Evolutionary conservation across 2,113 vertebrate species (phyloP).

Genomic region (Eptatretus burgeri): DNA sequence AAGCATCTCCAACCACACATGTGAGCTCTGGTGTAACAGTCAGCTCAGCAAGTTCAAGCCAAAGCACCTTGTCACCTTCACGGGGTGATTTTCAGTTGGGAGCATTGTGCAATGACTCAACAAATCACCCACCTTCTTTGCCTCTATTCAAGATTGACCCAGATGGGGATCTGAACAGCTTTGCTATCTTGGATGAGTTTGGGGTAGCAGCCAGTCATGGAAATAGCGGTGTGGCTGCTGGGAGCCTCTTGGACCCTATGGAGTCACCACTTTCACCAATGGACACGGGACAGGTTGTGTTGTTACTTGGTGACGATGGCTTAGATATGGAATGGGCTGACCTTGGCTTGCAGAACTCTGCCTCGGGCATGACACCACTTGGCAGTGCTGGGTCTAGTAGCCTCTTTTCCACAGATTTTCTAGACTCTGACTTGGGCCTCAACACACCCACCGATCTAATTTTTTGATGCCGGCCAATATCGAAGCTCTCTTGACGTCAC

Average conservation of each 20-base stretch:
- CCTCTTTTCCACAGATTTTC: constrained; percentile 4
- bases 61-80: no score
- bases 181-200: constrained; percentile 1
- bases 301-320: background rate
- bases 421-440: background rate
- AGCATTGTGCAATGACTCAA: background rate
- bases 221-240: background rate
- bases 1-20: no score
- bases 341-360: background rate
- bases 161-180: constrained; percentile 3
- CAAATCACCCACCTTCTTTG: background rate
- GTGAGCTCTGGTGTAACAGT: no score
- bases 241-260: background rate
- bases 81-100: background rate
- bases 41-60: no score
- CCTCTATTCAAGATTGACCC: constrained; percentile 1
- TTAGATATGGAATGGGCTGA: constrained; percentile 3
- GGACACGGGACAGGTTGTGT: constrained; percentile 1
- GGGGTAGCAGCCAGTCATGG: background rate
- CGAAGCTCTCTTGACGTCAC: background rate
- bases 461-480: background rate
- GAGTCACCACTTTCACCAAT: constrained; percentile 1
- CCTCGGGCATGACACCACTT: constrained; percentile 2
- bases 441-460: constrained; percentile 1
- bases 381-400: background rate